Evolutionary conservation across 2,888 invertebrate genomes (phyloP), one percentile per base, ranked within the genome.

Genomic region (Nomada lathburiana): DNA sequence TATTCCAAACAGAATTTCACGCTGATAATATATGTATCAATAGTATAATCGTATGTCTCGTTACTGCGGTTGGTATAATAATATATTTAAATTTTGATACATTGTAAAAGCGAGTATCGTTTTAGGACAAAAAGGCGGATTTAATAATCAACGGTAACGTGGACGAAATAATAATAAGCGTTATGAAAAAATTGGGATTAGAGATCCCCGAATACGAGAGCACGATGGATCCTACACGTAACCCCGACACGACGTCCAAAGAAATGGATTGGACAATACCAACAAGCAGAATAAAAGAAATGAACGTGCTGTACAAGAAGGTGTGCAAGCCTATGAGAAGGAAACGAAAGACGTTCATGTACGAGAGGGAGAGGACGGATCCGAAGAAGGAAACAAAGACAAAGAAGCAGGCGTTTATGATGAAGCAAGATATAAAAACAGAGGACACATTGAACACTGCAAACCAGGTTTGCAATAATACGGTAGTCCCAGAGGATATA

Each of bases 121-220:
- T 95, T 60, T 92, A 98, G 98, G 98, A 99, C 92, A 97, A 97
- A 92, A 98, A 98, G 94, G 97, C 98, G 36, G 97, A 98, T 94
- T 94, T 99, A 78, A 95, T 97, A 65, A 98, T 99, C 86, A 97
- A 98, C 91, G 96, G 97, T 20, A 98, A 98, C 94, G 98, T 98
- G 0, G 99, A 99, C 93, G 96, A 96, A 75, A 96, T 99, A 65
- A 94, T 98, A 90, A 94, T 95, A 77, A 96, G 96, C 91, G 95
- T 98, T 0, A 96, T 97, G 95, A 96, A 96, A 90, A 95, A 96
- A 78, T 94, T 99, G 53, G 96, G 95, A 16, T 91, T 98, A 29
- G 96, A 96, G 88, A 96, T 98, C 91, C 97, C 97, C 2, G 95
- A 95, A 47, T 98, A 98, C 92, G 94, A 94, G 57, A 94, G 94